Evolutionary conservation across 2,797 vertebrate species (phyloP).

Genomic region (Trematomus bernacchii): DNA sequence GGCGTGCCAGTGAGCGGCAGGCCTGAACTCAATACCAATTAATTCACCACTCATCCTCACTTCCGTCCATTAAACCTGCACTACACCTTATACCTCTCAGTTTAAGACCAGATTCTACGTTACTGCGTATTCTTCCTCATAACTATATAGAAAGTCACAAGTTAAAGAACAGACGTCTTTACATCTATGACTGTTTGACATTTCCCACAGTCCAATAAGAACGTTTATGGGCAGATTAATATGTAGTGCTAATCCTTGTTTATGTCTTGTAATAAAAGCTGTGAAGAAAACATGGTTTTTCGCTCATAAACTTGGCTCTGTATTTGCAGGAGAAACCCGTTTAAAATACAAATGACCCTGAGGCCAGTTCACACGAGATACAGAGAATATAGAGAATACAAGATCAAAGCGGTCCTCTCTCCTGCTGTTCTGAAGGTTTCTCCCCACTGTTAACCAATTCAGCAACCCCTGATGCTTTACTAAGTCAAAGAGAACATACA

Average conservation of each 20-base stretch:
- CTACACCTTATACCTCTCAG: neutral
- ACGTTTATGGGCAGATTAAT: neutral
- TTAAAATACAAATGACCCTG: conserved; percentile 28
- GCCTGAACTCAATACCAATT: conserved; percentile 14
- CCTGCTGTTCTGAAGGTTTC: conserved; percentile 27
- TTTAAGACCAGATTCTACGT: neutral
- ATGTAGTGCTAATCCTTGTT: neutral
- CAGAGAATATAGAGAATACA: conserved; percentile 41
- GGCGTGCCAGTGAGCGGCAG: neutral
- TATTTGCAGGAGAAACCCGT: conserved; percentile 12
- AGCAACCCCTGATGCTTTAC: neutral
- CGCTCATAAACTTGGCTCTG: neutral
- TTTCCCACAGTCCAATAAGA: neutral
- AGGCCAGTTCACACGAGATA: conserved; percentile 12
- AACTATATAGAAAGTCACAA: neutral
- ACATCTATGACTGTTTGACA: neutral
- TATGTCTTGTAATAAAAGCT: neutral
- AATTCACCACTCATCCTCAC: neutral
- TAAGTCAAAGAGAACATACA: conserved; percentile 10
- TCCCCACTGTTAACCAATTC: neutral
- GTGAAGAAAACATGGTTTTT: neutral
- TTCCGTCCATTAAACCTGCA: neutral
- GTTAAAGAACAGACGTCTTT: neutral
- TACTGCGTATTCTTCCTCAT: neutral
- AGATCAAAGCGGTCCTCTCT: conserved; percentile 26